These are phyloP conservation scores for Etheostoma spectabile DNA, from an alignment of 2,113 vertebrate species.

Conservation along the genomic window DNA sequence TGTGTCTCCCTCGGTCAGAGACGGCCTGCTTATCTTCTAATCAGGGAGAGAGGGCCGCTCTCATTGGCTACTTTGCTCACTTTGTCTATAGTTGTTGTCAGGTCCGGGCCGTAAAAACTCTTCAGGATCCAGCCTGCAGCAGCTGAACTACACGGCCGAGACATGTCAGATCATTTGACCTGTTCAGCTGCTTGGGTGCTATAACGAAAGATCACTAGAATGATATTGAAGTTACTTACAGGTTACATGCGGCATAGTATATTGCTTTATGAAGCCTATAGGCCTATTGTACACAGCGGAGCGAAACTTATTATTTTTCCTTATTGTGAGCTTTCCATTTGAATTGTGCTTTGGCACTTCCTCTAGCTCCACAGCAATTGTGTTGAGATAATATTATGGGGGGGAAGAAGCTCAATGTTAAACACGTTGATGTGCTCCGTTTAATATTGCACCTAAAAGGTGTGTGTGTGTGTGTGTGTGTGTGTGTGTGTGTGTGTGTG, in stretches of 20 bases:
- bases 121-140: background rate
- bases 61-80: slow-evolving; percentile 30
- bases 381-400: background rate
- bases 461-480: background rate
- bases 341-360: background rate
- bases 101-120: slow-evolving; percentile 4
- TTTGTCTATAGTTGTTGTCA: slow-evolving; percentile 47
- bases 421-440: no score
- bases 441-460: no score
- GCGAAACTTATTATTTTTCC: no score
- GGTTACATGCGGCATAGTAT: background rate
- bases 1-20: slow-evolving; percentile 30
- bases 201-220: background rate
- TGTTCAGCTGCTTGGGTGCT: background rate
- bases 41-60: slow-evolving; percentile 40
- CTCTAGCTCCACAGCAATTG: no score
- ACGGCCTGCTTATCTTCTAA: slow-evolving; percentile 39
- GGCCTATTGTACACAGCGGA: background rate
- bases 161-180: background rate
- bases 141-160: background rate
- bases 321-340: background rate
- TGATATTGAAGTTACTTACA: background rate
- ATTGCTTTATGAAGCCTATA: background rate
- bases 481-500: background rate
- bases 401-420: background rate